phyloP scores from a whole-genome alignment of 2,888 invertebrate species.

The Protodeltote pygarga region DNA sequence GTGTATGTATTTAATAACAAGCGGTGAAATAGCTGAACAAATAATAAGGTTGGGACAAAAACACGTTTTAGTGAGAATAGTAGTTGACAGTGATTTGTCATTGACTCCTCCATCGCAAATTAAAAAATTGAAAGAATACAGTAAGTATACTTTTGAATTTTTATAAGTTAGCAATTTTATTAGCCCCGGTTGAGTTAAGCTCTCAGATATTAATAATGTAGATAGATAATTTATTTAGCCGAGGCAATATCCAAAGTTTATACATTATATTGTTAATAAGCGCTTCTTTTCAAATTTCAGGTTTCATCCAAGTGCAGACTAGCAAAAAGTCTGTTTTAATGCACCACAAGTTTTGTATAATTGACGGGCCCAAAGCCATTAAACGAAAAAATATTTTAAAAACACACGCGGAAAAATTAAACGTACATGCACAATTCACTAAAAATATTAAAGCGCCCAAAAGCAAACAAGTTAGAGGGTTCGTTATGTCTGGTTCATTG shows the following conservation, averaged over 20 bases:
- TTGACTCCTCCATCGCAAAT: conserved; percentile 80
- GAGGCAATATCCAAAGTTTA: too few species aligned
- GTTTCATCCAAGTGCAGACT: conserved; percentile 82
- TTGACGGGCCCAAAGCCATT: conserved; percentile 87
- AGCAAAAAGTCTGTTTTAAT: conserved; percentile 87
- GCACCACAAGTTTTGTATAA: conserved; percentile 93
- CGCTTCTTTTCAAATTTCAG: too few species aligned
- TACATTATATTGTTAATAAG: too few species aligned
- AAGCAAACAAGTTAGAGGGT: conserved; percentile 66
- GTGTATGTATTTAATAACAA: conserved; percentile 84
- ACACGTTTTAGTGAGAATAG: conserved; percentile 79
- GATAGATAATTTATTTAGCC: neutral
- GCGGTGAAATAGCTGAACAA: conserved; percentile 80
- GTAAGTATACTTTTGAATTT: conserved; percentile 67
- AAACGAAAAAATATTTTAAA: conserved; percentile 73
- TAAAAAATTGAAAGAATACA: conserved; percentile 77
- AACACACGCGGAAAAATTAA: conserved; percentile 76
- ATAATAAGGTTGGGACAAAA: conserved; percentile 80
- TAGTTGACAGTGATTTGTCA: conserved; percentile 84
- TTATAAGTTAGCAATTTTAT: too few species aligned
- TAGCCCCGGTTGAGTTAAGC: too few species aligned
- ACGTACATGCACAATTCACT: conserved; percentile 68
- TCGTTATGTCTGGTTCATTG: conserved; percentile 90
- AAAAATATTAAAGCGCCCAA: conserved; percentile 59
- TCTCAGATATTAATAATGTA: too few species aligned